Evolutionary conservation across 1,140 invertebrate species (phyloP).

Genomic region (Heterodera schachtii): DNA sequence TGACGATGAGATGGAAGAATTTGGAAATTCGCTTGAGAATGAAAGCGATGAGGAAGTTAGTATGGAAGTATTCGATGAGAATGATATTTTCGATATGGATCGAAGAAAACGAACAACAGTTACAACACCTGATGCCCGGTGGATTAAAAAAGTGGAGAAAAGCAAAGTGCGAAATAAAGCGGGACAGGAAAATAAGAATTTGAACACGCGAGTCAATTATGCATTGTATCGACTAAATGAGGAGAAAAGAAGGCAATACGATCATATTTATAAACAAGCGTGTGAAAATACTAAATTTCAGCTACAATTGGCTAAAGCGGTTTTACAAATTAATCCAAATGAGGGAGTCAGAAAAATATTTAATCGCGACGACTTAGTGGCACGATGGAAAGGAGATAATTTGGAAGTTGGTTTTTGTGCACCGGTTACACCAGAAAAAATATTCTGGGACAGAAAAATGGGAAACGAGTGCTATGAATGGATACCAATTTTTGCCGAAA

Average conservation of each 20-base stretch:
- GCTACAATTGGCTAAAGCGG: constrained; percentile 6
- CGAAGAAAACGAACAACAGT: not conserved
- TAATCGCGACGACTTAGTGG: not conserved
- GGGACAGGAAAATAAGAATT: not conserved
- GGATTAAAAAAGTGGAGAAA: not conserved
- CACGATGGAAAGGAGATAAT: not conserved
- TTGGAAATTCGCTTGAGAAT: no score
- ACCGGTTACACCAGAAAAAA: not conserved
- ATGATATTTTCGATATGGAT: not conserved
- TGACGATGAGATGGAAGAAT: no score
- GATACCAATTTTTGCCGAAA: not conserved
- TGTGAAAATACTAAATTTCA: constrained; percentile 39
- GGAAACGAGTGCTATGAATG: not conserved
- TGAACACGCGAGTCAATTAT: not conserved
- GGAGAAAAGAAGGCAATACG: not conserved
- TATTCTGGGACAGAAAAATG: not conserved
- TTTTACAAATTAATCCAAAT: no score
- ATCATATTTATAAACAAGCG: not conserved
- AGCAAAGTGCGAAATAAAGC: not conserved
- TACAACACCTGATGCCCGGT: not conserved
- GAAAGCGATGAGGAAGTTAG: no score
- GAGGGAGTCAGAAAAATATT: constrained; percentile 4
- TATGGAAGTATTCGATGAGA: no score
- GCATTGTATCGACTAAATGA: not conserved
- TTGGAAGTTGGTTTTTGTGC: constrained; percentile 9